These are phyloP conservation scores for Labeo catla DNA, from an alignment of 2,113 vertebrate genomes.

Conservation along the genomic window DNA sequence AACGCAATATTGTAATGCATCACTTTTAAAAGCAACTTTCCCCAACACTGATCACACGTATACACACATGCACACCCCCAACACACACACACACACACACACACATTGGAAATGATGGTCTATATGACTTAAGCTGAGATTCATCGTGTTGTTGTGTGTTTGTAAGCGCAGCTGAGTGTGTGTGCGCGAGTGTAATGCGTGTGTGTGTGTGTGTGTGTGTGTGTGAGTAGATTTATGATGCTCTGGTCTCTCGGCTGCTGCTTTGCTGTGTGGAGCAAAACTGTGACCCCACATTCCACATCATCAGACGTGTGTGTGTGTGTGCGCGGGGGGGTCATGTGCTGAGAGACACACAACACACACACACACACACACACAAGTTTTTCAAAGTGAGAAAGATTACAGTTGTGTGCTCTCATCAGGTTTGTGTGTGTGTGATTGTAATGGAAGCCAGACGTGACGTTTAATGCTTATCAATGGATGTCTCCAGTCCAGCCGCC, in stretches of 20 bases:
- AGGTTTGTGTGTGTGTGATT: constrained; percentile 16
- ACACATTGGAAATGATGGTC: no score
- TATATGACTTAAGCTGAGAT: no score
- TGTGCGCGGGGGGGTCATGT: neutral
- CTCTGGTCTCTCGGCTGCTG: constrained; percentile 12
- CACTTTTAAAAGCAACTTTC: no score
- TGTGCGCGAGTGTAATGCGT: neutral
- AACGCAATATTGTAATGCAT: no score
- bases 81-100: no score
- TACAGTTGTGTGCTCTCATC: neutral
- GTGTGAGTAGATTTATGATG: constrained; percentile 20
- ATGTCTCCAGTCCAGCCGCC: constrained; percentile 71
- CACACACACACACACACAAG: neutral
- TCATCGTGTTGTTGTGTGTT: neutral
- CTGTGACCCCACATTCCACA: constrained; percentile 41
- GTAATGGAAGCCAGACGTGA: constrained; percentile 74
- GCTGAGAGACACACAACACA: constrained; percentile 8
- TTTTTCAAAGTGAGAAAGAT: constrained; percentile 15
- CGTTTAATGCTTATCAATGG: constrained; percentile 72
- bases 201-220: neutral
- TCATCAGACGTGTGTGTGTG: constrained; percentile 4
- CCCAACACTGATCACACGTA: no score
- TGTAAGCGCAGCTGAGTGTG: neutral
- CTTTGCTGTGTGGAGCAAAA: neutral
- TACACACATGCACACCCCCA: no score